A percentile compares a stretch with the other conserved stretches of the same genome.
phyloP scores from a whole-genome alignment of 1,140 invertebrate species.

The Camponotus vicinus region DNA sequence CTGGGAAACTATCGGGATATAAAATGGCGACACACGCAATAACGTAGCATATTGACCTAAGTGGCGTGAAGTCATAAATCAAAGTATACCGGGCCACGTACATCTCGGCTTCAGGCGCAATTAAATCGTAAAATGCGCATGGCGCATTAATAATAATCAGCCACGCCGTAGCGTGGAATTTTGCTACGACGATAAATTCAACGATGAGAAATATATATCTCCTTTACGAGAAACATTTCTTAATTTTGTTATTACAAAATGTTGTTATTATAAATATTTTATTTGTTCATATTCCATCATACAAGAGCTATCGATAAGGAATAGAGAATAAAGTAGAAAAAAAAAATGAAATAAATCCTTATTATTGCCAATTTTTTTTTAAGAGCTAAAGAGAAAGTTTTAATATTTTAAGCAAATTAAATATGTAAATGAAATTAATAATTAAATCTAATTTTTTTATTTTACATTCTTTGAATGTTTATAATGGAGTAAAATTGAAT shows the following conservation, averaged over 20 bases:
- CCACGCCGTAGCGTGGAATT: background rate
- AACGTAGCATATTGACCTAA: slow-evolving; percentile 12
- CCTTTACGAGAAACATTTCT: background rate
- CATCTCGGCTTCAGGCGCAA: background rate
- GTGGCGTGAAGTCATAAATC: slow-evolving; percentile 36
- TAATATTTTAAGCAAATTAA: background rate
- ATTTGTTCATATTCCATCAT: too few relatives aligned
- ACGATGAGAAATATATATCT: background rate
- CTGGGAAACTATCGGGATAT: background rate
- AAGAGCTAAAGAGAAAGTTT: background rate
- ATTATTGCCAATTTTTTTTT: background rate
- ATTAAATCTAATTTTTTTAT: background rate
- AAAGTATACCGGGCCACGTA: background rate
- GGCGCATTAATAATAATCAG: slow-evolving; percentile 41
- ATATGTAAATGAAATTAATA: background rate
- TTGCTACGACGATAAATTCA: slow-evolving; percentile 14
- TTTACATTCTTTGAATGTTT: background rate
- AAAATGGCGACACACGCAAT: background rate
- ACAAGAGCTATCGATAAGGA: background rate
- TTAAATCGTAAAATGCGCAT: slow-evolving; percentile 46
- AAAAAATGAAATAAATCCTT: background rate
- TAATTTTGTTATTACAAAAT: background rate
- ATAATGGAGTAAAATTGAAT: background rate
- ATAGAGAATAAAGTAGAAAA: background rate
- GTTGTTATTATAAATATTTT: too few relatives aligned